A percentile compares a stretch with the other conserved stretches of the same genome.
These are phyloP conservation scores for Heloderma charlesbogerti DNA, from an alignment of 2,113 vertebrate genomes.

Conservation along the genomic window DNA sequence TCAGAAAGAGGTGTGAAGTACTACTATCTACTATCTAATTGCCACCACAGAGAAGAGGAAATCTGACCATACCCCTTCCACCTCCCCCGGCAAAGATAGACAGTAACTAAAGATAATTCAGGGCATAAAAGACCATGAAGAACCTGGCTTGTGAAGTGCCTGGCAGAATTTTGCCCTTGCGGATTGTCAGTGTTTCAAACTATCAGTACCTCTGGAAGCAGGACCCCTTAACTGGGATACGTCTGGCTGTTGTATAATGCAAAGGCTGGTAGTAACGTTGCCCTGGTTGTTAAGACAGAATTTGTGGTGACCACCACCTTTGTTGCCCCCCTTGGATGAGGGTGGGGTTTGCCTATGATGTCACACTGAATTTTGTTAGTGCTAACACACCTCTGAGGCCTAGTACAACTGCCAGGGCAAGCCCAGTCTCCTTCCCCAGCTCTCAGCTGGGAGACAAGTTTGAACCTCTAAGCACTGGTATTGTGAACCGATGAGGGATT, in stretches of 20 bases:
- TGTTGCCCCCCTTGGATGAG: not conserved
- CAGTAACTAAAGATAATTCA: constrained; percentile 6
- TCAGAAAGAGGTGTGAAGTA: not conserved
- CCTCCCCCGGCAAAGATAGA: not conserved
- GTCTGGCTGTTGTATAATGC: not conserved
- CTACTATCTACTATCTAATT: not conserved
- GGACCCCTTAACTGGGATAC: not conserved
- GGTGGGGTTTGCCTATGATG: not conserved
- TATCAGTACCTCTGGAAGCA: not conserved
- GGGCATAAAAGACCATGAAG: not conserved
- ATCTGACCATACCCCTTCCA: not conserved
- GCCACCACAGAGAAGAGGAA: not conserved
- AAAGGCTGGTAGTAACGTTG: not conserved
- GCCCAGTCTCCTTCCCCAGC: not conserved
- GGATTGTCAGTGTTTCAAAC: constrained; percentile 1
- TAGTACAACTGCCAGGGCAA: not conserved
- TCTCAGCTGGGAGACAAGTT: not conserved
- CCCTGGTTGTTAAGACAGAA: not conserved
- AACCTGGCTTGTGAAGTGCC: not conserved
- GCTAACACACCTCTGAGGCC: too few species aligned
- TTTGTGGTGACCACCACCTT: not conserved
- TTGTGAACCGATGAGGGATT: too few species aligned
- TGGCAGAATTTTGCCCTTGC: not conserved
- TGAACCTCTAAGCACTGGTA: not conserved
- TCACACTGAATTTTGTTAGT: not conserved